These are phyloP conservation scores for Trimorus sp. DNA, from an alignment of 2,888 invertebrate genomes.

Conservation along the genomic window DNA sequence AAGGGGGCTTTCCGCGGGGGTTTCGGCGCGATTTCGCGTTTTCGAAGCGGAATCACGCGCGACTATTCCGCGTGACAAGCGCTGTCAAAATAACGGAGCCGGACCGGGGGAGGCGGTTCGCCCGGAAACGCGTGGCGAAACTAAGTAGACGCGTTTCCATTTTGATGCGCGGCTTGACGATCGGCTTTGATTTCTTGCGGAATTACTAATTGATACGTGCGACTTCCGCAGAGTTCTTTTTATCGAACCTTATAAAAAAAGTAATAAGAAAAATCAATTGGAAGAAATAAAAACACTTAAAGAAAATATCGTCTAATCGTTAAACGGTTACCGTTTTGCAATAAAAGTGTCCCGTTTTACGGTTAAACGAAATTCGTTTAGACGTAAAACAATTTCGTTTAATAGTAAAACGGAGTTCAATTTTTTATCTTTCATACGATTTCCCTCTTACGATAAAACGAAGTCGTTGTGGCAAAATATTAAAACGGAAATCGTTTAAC, in stretches of 20 bases:
- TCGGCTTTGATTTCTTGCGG: background rate
- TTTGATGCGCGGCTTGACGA: slow-evolving; percentile 16
- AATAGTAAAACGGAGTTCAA: too few relatives aligned
- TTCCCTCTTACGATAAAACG: too few relatives aligned
- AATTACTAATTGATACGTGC: slow-evolving; percentile 10
- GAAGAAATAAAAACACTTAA: too few relatives aligned
- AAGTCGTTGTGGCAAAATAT: too few relatives aligned
- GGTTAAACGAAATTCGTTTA: too few relatives aligned
- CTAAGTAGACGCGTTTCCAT: slow-evolving; percentile 33
- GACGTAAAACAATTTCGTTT: too few relatives aligned
- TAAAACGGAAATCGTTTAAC: too few relatives aligned
- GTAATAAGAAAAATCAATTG: background rate
- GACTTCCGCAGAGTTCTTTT: background rate
- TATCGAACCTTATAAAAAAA: background rate
- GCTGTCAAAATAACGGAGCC: slow-evolving; percentile 25
- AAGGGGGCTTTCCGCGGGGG: background rate
- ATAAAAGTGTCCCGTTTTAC: too few relatives aligned
- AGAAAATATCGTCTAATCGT: too few relatives aligned
- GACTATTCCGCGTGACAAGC: slow-evolving; percentile 29
- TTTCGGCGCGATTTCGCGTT: slow-evolving; percentile 15
- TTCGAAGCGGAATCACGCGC: slow-evolving; percentile 28
- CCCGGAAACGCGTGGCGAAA: slow-evolving; percentile 33
- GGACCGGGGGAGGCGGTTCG: background rate
- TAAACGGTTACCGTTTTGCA: too few relatives aligned
- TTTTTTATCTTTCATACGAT: too few relatives aligned